These are phyloP conservation scores for Sakesphorus luctuosus DNA, from an alignment of 2,113 vertebrate species.

Conservation along the genomic window DNA sequence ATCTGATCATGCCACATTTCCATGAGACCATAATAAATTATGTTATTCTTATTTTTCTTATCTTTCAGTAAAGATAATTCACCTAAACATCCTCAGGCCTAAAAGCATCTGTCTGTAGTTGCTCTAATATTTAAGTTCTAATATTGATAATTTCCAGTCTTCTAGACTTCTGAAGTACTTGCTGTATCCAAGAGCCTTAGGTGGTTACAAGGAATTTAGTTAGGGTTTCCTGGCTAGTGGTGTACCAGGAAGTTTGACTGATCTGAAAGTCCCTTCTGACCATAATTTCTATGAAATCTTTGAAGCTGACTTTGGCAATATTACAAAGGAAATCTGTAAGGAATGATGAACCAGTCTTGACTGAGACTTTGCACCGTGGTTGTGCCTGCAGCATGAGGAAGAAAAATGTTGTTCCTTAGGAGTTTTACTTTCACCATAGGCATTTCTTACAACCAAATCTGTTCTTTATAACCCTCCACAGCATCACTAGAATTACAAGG, in stretches of 20 bases:
- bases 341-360: background rate
- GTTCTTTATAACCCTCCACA: background rate
- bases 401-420: background rate
- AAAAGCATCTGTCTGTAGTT: background rate
- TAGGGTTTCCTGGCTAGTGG: slow-evolving; percentile 17
- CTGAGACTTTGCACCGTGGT: background rate
- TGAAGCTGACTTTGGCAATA: slow-evolving; percentile 38
- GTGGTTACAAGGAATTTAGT: slow-evolving; percentile 8
- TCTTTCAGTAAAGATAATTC: background rate
- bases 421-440: background rate
- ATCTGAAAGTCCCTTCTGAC: background rate
- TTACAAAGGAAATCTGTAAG: slow-evolving; percentile 29
- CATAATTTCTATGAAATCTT: slow-evolving; percentile 45
- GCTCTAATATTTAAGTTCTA: background rate
- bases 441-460: background rate
- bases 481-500: background rate
- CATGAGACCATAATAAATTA: background rate
- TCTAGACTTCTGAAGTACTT: background rate
- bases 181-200: background rate
- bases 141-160: slow-evolving; percentile 5
- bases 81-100: background rate
- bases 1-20: background rate
- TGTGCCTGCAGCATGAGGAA: background rate
- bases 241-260: background rate
- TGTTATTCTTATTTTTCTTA: background rate